Evolutionary conservation across 1,140 invertebrate species (phyloP).

Genomic region (Achatina immaculata): DNA sequence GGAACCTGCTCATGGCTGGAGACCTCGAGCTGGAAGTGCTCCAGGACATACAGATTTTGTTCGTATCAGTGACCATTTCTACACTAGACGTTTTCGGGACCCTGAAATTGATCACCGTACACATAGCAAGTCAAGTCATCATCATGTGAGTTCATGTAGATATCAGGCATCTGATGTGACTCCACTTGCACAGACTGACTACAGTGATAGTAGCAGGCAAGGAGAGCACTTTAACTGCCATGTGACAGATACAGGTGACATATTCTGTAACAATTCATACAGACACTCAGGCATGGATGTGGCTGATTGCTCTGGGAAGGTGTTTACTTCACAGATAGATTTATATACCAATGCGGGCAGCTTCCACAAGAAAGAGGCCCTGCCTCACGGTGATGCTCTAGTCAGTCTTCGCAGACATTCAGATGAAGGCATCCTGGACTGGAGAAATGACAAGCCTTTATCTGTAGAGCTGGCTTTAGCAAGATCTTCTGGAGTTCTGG

Average conservation of each 20-base stretch:
- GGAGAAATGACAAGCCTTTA: constrained; percentile 31
- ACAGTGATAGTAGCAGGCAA: too few species aligned
- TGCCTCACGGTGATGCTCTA: background rate
- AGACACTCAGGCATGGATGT: background rate
- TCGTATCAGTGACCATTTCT: background rate
- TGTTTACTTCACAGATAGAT: constrained; percentile 1
- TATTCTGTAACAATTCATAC: too few species aligned
- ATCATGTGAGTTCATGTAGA: too few species aligned
- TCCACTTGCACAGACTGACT: too few species aligned
- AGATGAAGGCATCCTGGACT: background rate
- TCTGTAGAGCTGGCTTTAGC: constrained; percentile 39
- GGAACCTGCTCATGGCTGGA: background rate
- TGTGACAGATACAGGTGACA: too few species aligned
- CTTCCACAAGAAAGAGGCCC: background rate
- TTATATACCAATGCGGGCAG: background rate
- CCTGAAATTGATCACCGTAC: background rate
- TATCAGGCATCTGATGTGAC: too few species aligned
- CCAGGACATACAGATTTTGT: background rate
- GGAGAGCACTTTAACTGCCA: too few species aligned
- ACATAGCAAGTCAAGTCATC: background rate
- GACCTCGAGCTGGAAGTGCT: background rate
- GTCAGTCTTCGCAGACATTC: background rate
- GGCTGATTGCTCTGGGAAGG: background rate
- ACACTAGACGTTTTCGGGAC: background rate
- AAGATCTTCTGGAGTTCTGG: background rate